A percentile compares a stretch with the other conserved stretches of the same genome.
Conservation (phyloP, 1,140 invertebrate genomes). For the Leptopilina boulardi region DNA sequence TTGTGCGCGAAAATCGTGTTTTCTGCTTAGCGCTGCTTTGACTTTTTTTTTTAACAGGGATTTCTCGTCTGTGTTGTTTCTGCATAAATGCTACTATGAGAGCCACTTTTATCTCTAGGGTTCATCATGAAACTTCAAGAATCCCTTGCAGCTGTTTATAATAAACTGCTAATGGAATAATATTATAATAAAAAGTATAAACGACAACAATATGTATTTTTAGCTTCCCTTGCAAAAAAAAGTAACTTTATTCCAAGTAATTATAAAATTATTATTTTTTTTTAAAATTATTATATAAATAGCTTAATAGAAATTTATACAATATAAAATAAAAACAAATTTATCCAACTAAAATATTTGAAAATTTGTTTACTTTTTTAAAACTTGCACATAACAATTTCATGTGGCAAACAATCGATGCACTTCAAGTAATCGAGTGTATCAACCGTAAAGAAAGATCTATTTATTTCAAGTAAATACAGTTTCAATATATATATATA, state of each 20-base stretch:
- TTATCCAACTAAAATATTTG: too few relatives aligned
- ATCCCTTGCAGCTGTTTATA: slow-evolving; percentile 23
- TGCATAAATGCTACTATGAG: neutral
- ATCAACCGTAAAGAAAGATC: neutral
- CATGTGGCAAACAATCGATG: neutral
- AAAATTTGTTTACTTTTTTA: neutral
- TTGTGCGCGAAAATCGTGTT: neutral
- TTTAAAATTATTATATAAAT: too few relatives aligned
- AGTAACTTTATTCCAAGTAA: neutral
- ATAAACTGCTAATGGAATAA: neutral
- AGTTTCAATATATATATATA: neutral
- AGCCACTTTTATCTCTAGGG: neutral
- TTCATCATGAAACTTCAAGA: neutral
- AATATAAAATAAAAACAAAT: too few relatives aligned
- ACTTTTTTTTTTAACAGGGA: neutral
- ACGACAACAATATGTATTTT: neutral
- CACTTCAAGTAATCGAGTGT: neutral
- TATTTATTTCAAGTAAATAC: slow-evolving; percentile 6
- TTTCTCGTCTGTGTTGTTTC: neutral
- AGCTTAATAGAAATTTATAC: too few relatives aligned
- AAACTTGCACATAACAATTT: neutral
- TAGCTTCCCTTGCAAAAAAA: neutral
- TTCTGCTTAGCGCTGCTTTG: neutral
- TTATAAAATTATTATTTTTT: neutral
- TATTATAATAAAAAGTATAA: neutral